Evolutionary conservation across 2,113 vertebrate genomes (phyloP).

Genomic region (Eulacestoma nigropectus): DNA sequence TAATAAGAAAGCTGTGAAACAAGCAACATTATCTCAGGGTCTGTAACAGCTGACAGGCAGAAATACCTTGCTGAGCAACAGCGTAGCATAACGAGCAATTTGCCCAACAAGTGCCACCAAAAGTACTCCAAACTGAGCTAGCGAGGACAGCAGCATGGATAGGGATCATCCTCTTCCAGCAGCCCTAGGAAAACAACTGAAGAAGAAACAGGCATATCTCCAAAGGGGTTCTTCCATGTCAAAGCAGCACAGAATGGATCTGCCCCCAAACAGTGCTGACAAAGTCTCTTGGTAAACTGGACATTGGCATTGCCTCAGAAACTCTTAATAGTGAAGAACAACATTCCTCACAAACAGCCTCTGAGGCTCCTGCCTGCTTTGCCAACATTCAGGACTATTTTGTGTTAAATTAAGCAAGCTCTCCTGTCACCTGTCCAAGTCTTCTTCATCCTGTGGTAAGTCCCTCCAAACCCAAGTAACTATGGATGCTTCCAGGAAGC

Average conservation of each 20-base stretch:
- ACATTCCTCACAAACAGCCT: not conserved
- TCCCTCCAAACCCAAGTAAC: not conserved
- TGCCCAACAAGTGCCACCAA: not conserved
- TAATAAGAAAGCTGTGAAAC: conserved; percentile 45
- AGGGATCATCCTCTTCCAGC: not conserved
- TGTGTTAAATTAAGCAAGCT: not conserved
- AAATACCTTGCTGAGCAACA: not conserved
- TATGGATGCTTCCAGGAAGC: not conserved
- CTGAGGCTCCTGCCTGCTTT: not conserved
- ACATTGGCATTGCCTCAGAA: not conserved
- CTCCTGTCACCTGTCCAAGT: not conserved
- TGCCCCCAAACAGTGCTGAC: not conserved
- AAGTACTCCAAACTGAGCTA: not conserved
- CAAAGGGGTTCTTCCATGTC: not conserved
- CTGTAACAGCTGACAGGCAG: conserved; percentile 37
- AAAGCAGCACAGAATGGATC: not conserved
- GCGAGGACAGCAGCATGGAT: not conserved
- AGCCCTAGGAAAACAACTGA: not conserved
- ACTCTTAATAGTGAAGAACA: not conserved
- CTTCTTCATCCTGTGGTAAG: not conserved
- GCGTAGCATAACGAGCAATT: not conserved
- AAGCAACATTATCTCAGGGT: not conserved
- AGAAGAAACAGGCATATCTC: not conserved
- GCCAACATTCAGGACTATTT: not conserved
- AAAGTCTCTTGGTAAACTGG: not conserved